phyloP scores from a whole-genome alignment of 2,113 vertebrate species.

The Aegithalos caudatus region DNA sequence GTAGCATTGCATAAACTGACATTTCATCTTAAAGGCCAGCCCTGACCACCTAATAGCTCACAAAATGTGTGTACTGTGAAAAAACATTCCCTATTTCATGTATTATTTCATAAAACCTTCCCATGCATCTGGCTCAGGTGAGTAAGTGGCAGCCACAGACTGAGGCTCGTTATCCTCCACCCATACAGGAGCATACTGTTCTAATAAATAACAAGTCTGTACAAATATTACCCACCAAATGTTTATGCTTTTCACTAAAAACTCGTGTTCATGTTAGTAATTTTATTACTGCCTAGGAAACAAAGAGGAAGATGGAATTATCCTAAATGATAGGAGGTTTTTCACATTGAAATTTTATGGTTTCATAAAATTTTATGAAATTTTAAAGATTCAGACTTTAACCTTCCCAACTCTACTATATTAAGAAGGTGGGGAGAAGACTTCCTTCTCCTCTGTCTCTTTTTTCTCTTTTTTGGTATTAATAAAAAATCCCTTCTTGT shows the following conservation, averaged over 20 bases:
- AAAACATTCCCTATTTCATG: neutral
- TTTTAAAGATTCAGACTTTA: neutral
- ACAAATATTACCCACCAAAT: neutral
- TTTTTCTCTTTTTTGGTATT: neutral
- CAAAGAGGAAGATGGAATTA: neutral
- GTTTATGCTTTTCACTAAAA: neutral
- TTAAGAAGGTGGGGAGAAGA: neutral
- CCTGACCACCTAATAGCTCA: neutral
- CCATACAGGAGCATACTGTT: no score
- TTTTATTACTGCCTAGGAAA: neutral
- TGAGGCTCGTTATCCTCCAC: neutral
- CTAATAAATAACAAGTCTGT: neutral
- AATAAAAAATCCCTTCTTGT: neutral
- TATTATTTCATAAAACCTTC: neutral
- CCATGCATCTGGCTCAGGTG: fast-evolving
- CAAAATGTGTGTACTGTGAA: neutral
- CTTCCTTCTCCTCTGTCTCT: neutral
- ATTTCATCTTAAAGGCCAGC: neutral
- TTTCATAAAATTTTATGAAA: neutral
- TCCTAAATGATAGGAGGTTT: neutral
- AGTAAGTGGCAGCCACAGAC: neutral
- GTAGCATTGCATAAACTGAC: neutral
- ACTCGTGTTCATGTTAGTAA: neutral
- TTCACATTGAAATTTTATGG: neutral
- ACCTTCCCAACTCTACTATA: neutral